These are phyloP conservation scores for Ranitomeya variabilis DNA, from an alignment of 2,113 vertebrate genomes.

Conservation along the genomic window DNA sequence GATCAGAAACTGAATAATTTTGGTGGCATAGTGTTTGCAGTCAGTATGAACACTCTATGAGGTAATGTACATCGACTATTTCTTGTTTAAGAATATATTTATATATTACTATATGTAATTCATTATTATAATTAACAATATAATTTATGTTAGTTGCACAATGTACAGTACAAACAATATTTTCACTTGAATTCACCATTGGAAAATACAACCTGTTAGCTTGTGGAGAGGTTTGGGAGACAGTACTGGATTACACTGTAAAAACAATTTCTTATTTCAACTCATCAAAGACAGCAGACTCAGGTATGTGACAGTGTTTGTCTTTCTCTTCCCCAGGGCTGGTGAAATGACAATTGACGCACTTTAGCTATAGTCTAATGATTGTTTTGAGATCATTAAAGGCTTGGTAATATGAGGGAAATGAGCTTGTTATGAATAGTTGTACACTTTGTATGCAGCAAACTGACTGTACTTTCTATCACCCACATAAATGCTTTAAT, in stretches of 20 bases:
- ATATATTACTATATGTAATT: too few relatives aligned
- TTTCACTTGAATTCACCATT: too few relatives aligned
- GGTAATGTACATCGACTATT: too few relatives aligned
- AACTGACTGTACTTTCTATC: conserved; percentile 29
- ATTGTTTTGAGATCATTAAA: conserved; percentile 21
- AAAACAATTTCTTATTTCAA: neutral
- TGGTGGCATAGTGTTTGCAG: too few relatives aligned
- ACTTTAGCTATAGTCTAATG: conserved; percentile 16
- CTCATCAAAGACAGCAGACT: neutral
- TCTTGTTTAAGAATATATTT: too few relatives aligned
- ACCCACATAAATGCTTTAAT: conserved; percentile 34
- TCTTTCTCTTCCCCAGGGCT: neutral
- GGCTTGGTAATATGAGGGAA: conserved; percentile 12
- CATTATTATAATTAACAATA: too few relatives aligned
- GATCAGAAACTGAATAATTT: too few relatives aligned
- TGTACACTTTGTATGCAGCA: conserved; percentile 3
- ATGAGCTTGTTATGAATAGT: conserved; percentile 28
- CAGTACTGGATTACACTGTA: neutral
- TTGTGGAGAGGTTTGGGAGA: too few relatives aligned
- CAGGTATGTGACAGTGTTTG: neutral
- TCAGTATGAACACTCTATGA: too few relatives aligned
- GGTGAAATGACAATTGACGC: neutral
- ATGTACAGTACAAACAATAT: too few relatives aligned
- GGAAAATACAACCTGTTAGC: too few relatives aligned
- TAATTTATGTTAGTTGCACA: too few relatives aligned